These are phyloP conservation scores for Drosophila leonis DNA, from an alignment of 2,888 invertebrate genomes.

Conservation along the genomic window DNA sequence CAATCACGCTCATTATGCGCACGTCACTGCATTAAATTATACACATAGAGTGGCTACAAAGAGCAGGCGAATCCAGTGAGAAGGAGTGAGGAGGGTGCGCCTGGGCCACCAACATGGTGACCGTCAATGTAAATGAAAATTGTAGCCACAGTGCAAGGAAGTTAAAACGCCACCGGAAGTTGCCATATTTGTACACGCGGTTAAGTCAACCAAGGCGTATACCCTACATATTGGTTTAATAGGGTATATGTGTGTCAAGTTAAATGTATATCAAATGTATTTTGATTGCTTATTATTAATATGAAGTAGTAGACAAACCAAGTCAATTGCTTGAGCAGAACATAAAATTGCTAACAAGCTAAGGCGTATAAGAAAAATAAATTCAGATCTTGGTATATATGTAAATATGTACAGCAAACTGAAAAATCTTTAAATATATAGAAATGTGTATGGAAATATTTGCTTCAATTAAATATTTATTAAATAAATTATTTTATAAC, in stretches of 20 bases:
- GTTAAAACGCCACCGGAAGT: constrained; percentile 63
- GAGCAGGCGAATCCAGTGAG: constrained; percentile 13
- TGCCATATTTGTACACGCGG: constrained; percentile 54
- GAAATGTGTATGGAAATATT: too few species aligned
- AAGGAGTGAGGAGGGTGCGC: neutral
- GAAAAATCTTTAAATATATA: too few species aligned
- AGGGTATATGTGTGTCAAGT: neutral
- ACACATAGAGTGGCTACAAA: constrained; percentile 28
- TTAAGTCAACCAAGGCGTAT: constrained; percentile 23
- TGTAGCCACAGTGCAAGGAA: constrained; percentile 55
- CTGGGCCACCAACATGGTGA: constrained; percentile 31
- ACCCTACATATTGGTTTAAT: neutral
- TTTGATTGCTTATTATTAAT: too few species aligned
- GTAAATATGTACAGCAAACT: too few species aligned
- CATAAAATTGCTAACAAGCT: too few species aligned
- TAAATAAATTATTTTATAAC: too few species aligned
- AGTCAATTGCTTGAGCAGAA: too few species aligned
- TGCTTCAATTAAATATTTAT: too few species aligned
- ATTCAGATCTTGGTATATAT: too few species aligned
- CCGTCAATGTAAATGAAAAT: constrained; percentile 58
- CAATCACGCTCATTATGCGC: constrained; percentile 78
- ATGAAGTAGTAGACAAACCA: too few species aligned
- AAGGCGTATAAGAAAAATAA: too few species aligned
- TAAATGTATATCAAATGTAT: too few species aligned
- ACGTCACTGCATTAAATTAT: constrained; percentile 77